Percentiles rank a stretch among this genome's conserved stretches.
Conservation (phyloP, 2,888 invertebrate species). For the Gymnocheta viridis region DNA sequence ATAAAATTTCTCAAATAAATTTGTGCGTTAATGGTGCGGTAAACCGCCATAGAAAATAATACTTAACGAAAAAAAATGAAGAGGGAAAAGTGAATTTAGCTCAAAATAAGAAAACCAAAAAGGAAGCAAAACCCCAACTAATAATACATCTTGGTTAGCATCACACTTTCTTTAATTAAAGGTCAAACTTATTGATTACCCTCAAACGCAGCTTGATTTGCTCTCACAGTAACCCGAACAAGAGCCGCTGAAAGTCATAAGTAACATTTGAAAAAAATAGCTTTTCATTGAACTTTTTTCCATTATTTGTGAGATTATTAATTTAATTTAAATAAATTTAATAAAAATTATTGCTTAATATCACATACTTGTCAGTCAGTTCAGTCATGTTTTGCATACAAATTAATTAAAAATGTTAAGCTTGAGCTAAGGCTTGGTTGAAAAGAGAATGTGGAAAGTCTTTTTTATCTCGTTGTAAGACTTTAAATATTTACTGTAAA, state of each 20-base stretch:
- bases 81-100: neutral
- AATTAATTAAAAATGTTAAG: neutral
- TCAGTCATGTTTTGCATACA: neutral
- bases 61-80: neutral
- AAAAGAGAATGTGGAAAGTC: no score
- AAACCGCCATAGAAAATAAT: neutral
- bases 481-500: no score
- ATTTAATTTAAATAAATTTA: neutral
- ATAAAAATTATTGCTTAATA: neutral
- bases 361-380: neutral
- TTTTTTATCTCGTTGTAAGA: no score
- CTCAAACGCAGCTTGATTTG: neutral
- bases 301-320: neutral
- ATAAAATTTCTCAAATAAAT: constrained; percentile 2
- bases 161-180: constrained; percentile 5
- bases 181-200: neutral
- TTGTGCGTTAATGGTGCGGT: constrained; percentile 5
- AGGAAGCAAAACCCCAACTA: constrained; percentile 7
- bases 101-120: neutral
- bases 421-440: no score
- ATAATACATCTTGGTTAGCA: neutral
- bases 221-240: neutral
- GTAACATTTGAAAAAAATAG: neutral
- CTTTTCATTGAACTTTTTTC: neutral
- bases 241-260: neutral